Base-by-base conservation (phyloP, 2,888 invertebrate genomes). In the Idaea biselata region DNA sequence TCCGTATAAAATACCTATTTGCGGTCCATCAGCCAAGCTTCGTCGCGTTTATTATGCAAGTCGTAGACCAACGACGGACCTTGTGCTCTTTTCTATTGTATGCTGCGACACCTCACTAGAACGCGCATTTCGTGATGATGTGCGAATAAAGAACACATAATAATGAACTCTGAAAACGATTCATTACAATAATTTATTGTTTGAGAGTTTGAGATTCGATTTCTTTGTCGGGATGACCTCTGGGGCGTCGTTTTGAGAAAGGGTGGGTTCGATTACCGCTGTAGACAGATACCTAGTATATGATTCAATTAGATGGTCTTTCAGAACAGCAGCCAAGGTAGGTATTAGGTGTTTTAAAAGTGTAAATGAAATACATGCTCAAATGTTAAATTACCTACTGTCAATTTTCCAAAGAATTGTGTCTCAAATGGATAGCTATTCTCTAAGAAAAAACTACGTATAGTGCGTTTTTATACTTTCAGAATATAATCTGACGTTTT, bases 1-100 rank as follows among this genome's bases (percentile, higher is more conserved):
- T 44, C 14, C 11, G 8, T 44, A 44, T 44, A 44, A 44, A 44
- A 14, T 44, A 44, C 44, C 2, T 11, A 44, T 68, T 63, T 65
- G 66, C 73, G 74, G 79, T 76, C 82, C 85, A 87, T 89, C 88
- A 82, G 75, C 79, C 72, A 73, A 81, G 82, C 82, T 85, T 81
- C 81, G 81, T 80, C 79, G 78, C 72, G 73, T 80, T 77, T 18
- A 80, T 87, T 86, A 88, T 87, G 86, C 86, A 87, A 87, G 76
- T 81, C 79, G 61, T 44, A 44, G 58, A 64, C 80, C 82, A 73
- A 73, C 74, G 73, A 68, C 71, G 71, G 80, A 81, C 91, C 91
- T 90, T 91, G 91, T 81, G 80, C 89, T 87, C 87, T 84, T 86
- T 91, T 84, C 87, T 88, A 89, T 90, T 89, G 89, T 89, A 77